Conservation (phyloP, 2,888 invertebrate genomes). For the Bursaphelenchus okinawaensis region DNA sequence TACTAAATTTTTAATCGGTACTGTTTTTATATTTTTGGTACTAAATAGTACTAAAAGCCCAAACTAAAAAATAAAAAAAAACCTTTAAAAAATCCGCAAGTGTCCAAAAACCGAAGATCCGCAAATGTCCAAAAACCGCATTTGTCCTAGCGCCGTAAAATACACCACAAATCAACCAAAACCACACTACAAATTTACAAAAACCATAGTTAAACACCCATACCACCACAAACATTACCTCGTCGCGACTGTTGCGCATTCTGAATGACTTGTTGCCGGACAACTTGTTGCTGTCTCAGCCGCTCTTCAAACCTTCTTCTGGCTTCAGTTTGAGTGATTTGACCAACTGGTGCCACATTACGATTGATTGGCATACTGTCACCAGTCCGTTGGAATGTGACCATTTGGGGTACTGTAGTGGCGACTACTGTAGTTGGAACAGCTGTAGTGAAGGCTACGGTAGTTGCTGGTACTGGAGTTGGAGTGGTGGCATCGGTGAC, state of each 20-base stretch:
- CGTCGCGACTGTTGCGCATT: conserved; percentile 4
- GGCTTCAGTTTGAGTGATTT: conserved; percentile 24
- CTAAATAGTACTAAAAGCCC: too few relatives aligned
- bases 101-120: too few relatives aligned
- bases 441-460: conserved; percentile 6
- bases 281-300: conserved; percentile 22
- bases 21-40: too few relatives aligned
- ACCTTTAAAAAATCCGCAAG: too few relatives aligned
- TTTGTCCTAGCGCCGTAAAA: too few relatives aligned
- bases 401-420: conserved; percentile 9
- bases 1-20: too few relatives aligned
- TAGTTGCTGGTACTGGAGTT: conserved; percentile 2
- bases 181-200: too few relatives aligned
- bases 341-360: conserved; percentile 5
- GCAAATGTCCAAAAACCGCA: too few relatives aligned
- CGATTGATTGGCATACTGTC: conserved; percentile 4
- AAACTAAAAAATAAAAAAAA: too few relatives aligned
- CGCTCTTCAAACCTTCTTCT: conserved; percentile 16
- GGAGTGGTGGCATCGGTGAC: background rate
- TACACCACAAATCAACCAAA: too few relatives aligned
- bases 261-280: conserved; percentile 10
- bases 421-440: conserved; percentile 9
- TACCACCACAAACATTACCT: background rate
- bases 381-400: background rate
- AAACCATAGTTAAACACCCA: too few relatives aligned